Conservation (phyloP, 2,113 vertebrate species). For the Rhabdomys dilectus region DNA sequence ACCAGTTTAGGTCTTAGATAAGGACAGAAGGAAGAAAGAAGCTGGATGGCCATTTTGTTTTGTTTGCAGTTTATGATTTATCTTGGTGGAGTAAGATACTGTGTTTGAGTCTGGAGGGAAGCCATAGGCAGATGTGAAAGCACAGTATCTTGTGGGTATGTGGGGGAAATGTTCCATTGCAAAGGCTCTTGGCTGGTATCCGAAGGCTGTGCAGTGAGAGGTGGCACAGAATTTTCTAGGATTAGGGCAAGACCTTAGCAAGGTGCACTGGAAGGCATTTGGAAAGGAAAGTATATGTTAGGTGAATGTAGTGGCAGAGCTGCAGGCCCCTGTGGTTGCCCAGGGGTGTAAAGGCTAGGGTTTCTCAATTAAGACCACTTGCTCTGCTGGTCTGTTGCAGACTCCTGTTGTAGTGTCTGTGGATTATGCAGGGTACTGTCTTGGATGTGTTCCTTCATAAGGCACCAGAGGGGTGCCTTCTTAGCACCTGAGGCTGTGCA, state of each 20-base stretch:
- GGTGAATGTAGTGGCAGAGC: not conserved
- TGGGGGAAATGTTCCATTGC: not conserved
- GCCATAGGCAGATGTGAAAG: not conserved
- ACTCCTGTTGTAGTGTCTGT: not conserved
- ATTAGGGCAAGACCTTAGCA: not conserved
- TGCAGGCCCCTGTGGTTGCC: not conserved
- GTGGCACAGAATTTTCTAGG: not conserved
- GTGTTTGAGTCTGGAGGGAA: not conserved
- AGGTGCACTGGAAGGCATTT: not conserved
- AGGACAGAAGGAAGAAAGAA: not conserved
- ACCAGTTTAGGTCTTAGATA: not conserved
- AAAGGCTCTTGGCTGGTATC: not conserved
- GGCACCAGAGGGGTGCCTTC: not conserved
- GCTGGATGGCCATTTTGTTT: not conserved
- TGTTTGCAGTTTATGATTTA: not conserved
- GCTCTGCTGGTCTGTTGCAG: not conserved
- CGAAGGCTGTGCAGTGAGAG: not conserved
- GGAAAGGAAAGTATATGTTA: not conserved
- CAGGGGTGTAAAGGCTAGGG: not conserved
- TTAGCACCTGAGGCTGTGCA: not conserved
- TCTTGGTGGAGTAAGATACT: not conserved
- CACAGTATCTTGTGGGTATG: not conserved
- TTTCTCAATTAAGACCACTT: not conserved
- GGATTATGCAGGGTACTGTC: too few relatives aligned
- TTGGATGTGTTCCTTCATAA: not conserved